These are phyloP conservation scores for Paedocypris sp. DNA, from an alignment of 2,113 vertebrate genomes.

Conservation along the genomic window DNA sequence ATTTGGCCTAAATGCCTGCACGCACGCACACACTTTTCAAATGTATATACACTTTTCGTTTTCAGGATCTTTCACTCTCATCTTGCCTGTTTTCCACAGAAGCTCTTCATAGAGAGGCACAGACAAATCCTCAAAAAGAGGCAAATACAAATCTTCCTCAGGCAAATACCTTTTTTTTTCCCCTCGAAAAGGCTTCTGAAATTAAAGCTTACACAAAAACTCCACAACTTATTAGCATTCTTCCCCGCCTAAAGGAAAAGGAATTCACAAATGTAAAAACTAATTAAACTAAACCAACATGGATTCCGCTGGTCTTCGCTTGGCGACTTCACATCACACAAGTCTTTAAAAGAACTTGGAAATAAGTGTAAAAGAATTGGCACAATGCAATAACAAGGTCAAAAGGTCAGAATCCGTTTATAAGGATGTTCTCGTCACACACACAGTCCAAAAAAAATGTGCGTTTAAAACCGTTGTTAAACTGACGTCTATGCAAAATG, in stretches of 20 bases:
- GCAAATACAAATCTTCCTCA: conserved; percentile 14
- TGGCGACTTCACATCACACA: no score
- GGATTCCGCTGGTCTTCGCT: conserved; percentile 19
- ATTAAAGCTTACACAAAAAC: conserved; percentile 33
- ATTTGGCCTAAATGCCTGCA: no score
- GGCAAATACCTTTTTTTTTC: conserved; percentile 34
- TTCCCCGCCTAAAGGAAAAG: conserved; percentile 28
- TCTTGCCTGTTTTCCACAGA: not conserved
- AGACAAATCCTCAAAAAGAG: conserved; percentile 9
- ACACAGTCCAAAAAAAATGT: no score
- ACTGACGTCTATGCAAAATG: no score
- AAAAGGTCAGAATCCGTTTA: no score
- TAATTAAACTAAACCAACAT: conserved; percentile 43
- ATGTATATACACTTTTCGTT: no score
- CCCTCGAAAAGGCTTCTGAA: conserved; percentile 35
- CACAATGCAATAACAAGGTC: no score
- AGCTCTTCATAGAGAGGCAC: conserved; percentile 6
- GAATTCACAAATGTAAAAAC: conserved; percentile 38
- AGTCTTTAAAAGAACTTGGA: no score
- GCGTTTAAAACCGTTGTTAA: no score
- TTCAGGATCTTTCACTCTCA: not conserved
- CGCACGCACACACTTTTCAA: no score
- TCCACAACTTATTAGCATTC: conserved; percentile 22
- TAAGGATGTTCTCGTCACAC: no score
- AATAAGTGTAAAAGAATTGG: no score